phyloP scores from a whole-genome alignment of 1,140 invertebrate species.

The Protaetia brevitarsis region DNA sequence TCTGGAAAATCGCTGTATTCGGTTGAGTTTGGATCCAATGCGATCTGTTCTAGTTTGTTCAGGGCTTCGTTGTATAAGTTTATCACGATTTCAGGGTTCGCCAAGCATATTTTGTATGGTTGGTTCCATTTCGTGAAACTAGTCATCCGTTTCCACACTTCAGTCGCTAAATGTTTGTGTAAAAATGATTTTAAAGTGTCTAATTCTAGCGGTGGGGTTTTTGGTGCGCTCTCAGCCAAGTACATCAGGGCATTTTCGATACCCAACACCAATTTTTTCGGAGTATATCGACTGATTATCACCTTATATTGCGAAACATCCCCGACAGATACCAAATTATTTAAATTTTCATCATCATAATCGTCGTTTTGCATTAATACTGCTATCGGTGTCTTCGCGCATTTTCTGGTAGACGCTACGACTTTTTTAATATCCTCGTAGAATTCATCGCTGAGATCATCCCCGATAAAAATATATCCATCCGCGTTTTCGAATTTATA shows the following conservation, averaged over 20 bases:
- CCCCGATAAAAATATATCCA: slow-evolving; percentile 41
- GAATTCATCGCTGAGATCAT: slow-evolving; percentile 33
- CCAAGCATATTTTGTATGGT: slow-evolving; percentile 50
- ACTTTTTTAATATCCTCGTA: slow-evolving; percentile 34
- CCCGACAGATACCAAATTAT: slow-evolving; percentile 28
- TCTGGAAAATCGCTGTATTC: slow-evolving; percentile 53
- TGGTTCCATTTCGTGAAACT: slow-evolving; percentile 52
- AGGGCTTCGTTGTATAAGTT: slow-evolving; percentile 65
- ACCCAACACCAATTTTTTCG: slow-evolving; percentile 35
- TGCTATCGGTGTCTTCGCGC: slow-evolving; percentile 32
- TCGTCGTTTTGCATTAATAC: slow-evolving; percentile 36
- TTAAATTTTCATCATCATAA: slow-evolving; percentile 27
- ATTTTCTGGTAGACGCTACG: slow-evolving; percentile 33
- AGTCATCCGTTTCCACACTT: slow-evolving; percentile 62
- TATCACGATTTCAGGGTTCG: slow-evolving; percentile 58
- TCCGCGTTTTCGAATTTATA: slow-evolving; percentile 33
- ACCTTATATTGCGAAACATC: slow-evolving; percentile 37
- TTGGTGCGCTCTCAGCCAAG: slow-evolving; percentile 56
- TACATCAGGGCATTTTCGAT: slow-evolving; percentile 57
- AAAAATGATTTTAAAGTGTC: slow-evolving; percentile 57
- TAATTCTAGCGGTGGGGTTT: slow-evolving; percentile 56
- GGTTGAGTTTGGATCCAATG: slow-evolving; percentile 54
- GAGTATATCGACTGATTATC: slow-evolving; percentile 25
- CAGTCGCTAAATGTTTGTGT: slow-evolving; percentile 58
- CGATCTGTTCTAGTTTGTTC: slow-evolving; percentile 57